These are phyloP conservation scores for Phoxinus phoxinus DNA, from an alignment of 2,113 vertebrate genomes.

Conservation along the genomic window DNA sequence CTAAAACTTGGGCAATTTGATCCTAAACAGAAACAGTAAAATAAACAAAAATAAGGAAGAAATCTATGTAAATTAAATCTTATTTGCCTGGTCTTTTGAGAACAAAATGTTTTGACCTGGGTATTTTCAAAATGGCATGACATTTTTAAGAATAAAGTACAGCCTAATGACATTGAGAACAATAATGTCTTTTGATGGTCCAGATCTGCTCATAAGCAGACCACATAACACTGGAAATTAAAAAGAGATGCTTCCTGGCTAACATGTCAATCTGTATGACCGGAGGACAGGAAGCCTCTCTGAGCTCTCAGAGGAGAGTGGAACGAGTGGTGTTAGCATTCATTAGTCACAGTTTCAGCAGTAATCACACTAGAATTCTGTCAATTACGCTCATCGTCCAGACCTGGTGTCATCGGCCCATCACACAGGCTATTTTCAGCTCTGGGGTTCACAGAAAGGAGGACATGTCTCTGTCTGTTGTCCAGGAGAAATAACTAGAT, in stretches of 20 bases:
- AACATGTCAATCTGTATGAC: slow-evolving; percentile 39
- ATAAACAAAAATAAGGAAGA: not conserved
- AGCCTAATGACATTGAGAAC: not conserved
- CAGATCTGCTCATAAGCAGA: not conserved
- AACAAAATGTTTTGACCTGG: slow-evolving; percentile 6
- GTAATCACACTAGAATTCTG: slow-evolving; percentile 51
- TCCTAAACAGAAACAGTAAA: not conserved
- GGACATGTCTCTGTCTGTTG: not conserved
- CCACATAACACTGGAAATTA: not conserved
- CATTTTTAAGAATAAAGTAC: not conserved
- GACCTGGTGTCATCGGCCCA: slow-evolving; percentile 32
- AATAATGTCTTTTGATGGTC: not conserved
- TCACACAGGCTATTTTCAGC: slow-evolving; percentile 50
- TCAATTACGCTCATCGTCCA: slow-evolving; percentile 49
- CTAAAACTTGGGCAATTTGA: not conserved
- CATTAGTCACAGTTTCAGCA: slow-evolving; percentile 41
- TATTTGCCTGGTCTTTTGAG: not conserved
- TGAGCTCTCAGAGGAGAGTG: not conserved
- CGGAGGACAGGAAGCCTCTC: not conserved
- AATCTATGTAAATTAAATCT: not conserved
- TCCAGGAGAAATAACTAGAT: slow-evolving; percentile 23
- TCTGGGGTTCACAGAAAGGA: not conserved
- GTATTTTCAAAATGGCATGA: not conserved
- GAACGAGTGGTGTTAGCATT: slow-evolving; percentile 51
- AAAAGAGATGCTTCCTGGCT: not conserved